Base-by-base conservation (phyloP, 2,888 invertebrate species). In the Lepidocyrtoides sp. region DNA sequence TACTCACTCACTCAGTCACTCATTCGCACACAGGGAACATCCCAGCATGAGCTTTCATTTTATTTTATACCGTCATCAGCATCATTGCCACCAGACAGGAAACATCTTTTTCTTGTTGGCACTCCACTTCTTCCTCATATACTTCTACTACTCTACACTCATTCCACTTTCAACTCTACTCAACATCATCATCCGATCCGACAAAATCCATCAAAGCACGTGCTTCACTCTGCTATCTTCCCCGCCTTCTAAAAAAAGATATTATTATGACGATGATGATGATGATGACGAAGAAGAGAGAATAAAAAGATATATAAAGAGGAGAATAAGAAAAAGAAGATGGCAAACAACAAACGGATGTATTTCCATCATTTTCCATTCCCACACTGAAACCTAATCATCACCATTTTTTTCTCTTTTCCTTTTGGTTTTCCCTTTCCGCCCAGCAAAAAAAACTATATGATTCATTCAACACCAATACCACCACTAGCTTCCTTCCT, bases 31-130 rank as follows among this genome's bases (percentile, higher is more conserved):
- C n/a, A n/a, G n/a, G n/a, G n/a, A n/a, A n/a, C 20, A 17, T 0
- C 36, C 8, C 72, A 44, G 72, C 41, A 72, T 41, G 72, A 72
- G 72, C 26, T 72, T 66, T 66, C 20, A 17, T 32, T 44, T 72
- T 20, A 54, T 54, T 10, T 41, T 41, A 10, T 41, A 4, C 5
- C 41, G 41, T 41, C 41, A 54, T 17, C 20, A 54, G 2, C 54
- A 20, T 10, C 17, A 17, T 20, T 10, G 20, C 20, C 54, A 51
- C 14, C 66, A 66, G 72, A 72, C 72, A 72, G 72, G 72, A 72
- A 72, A 72, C 72, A 72, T 72, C 72, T 72, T 72, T 72, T 72
- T 77, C 51, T n/a, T n/a, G n/a, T 77, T 77, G 48, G 77, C 77
- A 51, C 51, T 48, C 2, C 26, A 14, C 29, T n/a, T n/a, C n/a